phyloP scores from a whole-genome alignment of 2,797 vertebrate species.

The Cuniculus paca region DNA sequence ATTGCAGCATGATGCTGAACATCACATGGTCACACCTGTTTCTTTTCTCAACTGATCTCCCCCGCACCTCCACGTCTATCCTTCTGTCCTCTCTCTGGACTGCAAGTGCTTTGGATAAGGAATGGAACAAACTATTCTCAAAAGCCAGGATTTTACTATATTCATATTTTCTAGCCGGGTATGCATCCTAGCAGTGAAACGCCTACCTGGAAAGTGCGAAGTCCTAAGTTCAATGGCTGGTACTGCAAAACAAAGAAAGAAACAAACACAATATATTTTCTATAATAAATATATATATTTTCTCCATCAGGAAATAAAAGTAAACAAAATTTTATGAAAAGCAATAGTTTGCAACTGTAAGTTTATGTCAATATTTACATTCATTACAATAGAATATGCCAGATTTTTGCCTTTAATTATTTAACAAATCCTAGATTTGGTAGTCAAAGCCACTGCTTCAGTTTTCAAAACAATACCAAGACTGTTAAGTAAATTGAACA shows the following conservation, averaged over 20 bases:
- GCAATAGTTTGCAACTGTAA: background rate
- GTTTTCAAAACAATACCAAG: conserved; percentile 71
- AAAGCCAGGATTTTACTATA: background rate
- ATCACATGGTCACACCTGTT: background rate
- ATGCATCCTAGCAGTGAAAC: no score
- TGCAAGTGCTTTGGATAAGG: background rate
- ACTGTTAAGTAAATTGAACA: conserved; percentile 65
- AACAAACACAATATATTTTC: background rate
- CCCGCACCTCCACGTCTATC: background rate
- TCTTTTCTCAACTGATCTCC: background rate
- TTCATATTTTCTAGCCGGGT: background rate
- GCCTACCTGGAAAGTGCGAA: no score
- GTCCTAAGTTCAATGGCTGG: no score
- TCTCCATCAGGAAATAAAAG: background rate
- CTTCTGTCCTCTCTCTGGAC: background rate
- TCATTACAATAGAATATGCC: conserved; percentile 29
- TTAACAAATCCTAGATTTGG: conserved; percentile 50
- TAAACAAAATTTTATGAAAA: background rate
- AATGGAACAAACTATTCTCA: background rate
- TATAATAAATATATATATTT: background rate
- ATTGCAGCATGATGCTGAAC: background rate
- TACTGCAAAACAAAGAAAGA: no score
- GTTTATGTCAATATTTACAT: conserved; percentile 13
- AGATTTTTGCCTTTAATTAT: conserved; percentile 57
- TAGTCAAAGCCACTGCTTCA: conserved; percentile 59